These are phyloP conservation scores for Noctilio leporinus DNA, from an alignment of 2,113 vertebrate genomes.

Conservation along the genomic window DNA sequence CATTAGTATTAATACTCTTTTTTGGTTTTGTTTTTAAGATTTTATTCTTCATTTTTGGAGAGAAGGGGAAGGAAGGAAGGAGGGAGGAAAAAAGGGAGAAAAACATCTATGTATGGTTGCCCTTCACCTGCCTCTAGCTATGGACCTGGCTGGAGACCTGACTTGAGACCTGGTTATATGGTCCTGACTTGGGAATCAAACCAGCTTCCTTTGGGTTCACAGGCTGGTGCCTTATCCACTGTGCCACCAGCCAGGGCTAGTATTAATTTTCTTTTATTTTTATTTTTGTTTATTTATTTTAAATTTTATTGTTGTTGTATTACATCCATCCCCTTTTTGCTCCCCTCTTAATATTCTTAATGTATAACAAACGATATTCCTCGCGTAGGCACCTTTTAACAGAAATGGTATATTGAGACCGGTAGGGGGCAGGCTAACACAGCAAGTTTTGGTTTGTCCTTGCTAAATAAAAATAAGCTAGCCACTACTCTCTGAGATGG, in stretches of 20 bases:
- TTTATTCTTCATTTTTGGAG: too few relatives aligned
- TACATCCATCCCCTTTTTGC: too few relatives aligned
- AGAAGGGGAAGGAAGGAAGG: too few relatives aligned
- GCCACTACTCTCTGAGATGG: neutral
- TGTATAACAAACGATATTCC: neutral
- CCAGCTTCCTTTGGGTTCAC: neutral
- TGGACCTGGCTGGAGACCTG: too few relatives aligned
- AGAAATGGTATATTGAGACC: conserved; percentile 26
- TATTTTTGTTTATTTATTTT: too few relatives aligned
- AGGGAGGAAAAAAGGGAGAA: too few relatives aligned
- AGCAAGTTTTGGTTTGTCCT: conserved; percentile 27
- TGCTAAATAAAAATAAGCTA: neutral
- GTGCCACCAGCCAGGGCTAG: neutral
- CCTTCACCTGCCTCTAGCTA: fast-evolving
- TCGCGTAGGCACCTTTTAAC: neutral
- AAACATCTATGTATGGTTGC: too few relatives aligned
- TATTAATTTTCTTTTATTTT: conserved; percentile 29
- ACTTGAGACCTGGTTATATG: neutral
- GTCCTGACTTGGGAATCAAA: neutral
- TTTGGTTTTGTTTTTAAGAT: neutral
- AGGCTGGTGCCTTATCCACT: neutral
- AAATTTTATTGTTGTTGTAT: too few relatives aligned
- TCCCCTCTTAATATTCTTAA: conserved; percentile 21
- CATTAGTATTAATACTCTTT: conserved; percentile 14
- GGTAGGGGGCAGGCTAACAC: conserved; percentile 71